These are phyloP conservation scores for Apis florea DNA, from an alignment of 1,140 invertebrate genomes.

Conservation along the genomic window DNA sequence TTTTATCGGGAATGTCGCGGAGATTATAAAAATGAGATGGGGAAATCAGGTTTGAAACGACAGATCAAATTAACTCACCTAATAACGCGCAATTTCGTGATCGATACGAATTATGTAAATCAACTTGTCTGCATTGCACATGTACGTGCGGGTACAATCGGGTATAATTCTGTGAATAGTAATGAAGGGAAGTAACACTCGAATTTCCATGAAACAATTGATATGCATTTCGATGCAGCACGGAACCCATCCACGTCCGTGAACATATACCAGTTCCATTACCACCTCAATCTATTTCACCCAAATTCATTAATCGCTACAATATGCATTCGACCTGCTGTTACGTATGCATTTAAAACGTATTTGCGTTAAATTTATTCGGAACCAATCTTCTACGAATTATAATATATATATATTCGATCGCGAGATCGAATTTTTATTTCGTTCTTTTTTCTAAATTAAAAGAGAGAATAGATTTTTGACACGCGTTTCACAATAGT, in stretches of 20 bases:
- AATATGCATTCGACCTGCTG: slow-evolving; percentile 60
- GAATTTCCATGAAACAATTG: slow-evolving; percentile 68
- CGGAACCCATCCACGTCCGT: slow-evolving; percentile 49
- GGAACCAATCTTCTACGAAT: slow-evolving; percentile 7
- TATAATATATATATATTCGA: background rate
- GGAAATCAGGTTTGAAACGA: slow-evolving; percentile 20
- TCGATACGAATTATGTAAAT: slow-evolving; percentile 64
- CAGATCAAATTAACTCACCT: slow-evolving; percentile 54
- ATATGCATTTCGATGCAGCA: slow-evolving; percentile 62
- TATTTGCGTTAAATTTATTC: slow-evolving; percentile 56
- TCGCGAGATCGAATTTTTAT: too few species aligned
- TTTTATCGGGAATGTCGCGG: background rate
- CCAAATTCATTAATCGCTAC: slow-evolving; percentile 62
- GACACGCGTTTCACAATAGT: too few species aligned
- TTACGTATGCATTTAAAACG: slow-evolving; percentile 57
- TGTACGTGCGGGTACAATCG: slow-evolving; percentile 40
- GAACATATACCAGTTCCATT: slow-evolving; percentile 55
- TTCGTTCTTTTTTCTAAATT: too few species aligned
- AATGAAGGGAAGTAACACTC: slow-evolving; percentile 64
- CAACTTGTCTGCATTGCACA: slow-evolving; percentile 48
- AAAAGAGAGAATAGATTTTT: too few species aligned
- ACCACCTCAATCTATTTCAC: slow-evolving; percentile 62
- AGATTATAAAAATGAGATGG: background rate
- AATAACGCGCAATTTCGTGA: slow-evolving; percentile 54
- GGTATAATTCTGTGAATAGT: slow-evolving; percentile 62